phyloP scores from a whole-genome alignment of 2,113 vertebrate genomes.

The Oryzias celebensis region DNA sequence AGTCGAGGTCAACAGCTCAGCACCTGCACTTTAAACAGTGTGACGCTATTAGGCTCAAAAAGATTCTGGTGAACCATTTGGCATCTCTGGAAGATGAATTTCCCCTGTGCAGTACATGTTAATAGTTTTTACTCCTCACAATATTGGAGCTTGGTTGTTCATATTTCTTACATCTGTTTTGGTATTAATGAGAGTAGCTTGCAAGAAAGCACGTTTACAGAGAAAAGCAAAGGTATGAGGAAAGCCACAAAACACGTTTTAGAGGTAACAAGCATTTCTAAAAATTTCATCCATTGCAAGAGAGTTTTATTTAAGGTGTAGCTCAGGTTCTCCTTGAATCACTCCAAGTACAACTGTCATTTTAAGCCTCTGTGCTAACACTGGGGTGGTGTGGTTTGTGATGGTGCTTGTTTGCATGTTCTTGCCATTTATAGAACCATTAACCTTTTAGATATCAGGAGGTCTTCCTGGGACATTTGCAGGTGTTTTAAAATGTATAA shows the following conservation, averaged over 20 bases:
- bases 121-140: too few species aligned
- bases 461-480: slow-evolving; percentile 16
- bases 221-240: slow-evolving; percentile 34
- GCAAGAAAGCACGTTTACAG: slow-evolving; percentile 40
- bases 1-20: too few species aligned
- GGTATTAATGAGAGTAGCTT: too few species aligned
- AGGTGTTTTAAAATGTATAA: slow-evolving; percentile 1
- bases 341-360: slow-evolving; percentile 44
- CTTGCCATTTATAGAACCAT: slow-evolving; percentile 46
- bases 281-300: neutral
- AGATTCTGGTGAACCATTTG: too few species aligned
- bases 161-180: too few species aligned
- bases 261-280: slow-evolving; percentile 11
- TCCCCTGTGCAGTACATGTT: too few species aligned
- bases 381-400: slow-evolving; percentile 35
- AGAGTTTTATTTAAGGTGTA: neutral
- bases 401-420: slow-evolving; percentile 47
- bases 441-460: slow-evolving; percentile 46
- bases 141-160: too few species aligned
- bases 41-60: too few species aligned
- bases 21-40: too few species aligned
- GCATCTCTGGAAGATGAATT: too few species aligned
- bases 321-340: slow-evolving; percentile 8
- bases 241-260: slow-evolving; percentile 48
- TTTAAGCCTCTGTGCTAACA: slow-evolving; percentile 35